A percentile compares a stretch with the other conserved stretches of the same genome.
Conservation (phyloP, 2,113 vertebrate species). For the Ictalurus furcatus region DNA sequence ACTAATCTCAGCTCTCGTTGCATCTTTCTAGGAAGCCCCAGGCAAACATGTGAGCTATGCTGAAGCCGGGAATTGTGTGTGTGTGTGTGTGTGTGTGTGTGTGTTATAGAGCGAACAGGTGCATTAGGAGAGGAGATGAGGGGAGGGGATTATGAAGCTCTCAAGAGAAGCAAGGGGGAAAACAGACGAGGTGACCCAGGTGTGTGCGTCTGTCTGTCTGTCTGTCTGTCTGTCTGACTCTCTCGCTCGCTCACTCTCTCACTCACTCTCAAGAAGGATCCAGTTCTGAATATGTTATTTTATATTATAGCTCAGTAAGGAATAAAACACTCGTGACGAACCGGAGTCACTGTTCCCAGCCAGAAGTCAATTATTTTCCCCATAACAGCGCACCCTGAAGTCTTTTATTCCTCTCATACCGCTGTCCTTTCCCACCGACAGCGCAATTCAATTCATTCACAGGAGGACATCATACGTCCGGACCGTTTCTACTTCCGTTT, state of each 20-base stretch:
- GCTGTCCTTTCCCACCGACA: background rate
- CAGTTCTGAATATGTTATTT: background rate
- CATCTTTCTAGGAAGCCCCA: slow-evolving; percentile 42
- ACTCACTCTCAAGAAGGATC: background rate
- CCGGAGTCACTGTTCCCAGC: too few species aligned
- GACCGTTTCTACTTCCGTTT: background rate
- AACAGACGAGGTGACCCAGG: slow-evolving; percentile 35
- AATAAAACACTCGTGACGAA: too few species aligned
- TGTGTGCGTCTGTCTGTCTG: background rate
- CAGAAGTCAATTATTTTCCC: background rate
- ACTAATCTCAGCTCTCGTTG: slow-evolving; percentile 43
- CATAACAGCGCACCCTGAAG: background rate
- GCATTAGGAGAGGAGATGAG: slow-evolving; percentile 40
- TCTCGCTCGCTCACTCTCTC: background rate
- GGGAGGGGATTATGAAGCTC: slow-evolving; percentile 38
- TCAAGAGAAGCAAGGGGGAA: slow-evolving; percentile 16
- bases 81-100: slow-evolving; percentile 26
- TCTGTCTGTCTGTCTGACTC: too few species aligned
- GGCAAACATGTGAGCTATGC: slow-evolving; percentile 21
- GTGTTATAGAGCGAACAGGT: slow-evolving; percentile 29
- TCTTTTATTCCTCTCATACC: too few species aligned
- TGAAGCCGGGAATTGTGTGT: background rate
- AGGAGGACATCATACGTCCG: background rate
- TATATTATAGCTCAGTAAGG: too few species aligned
- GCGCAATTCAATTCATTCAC: background rate